These are phyloP conservation scores for Neoascia interrupta DNA, from an alignment of 2,888 invertebrate species.

Conservation along the genomic window DNA sequence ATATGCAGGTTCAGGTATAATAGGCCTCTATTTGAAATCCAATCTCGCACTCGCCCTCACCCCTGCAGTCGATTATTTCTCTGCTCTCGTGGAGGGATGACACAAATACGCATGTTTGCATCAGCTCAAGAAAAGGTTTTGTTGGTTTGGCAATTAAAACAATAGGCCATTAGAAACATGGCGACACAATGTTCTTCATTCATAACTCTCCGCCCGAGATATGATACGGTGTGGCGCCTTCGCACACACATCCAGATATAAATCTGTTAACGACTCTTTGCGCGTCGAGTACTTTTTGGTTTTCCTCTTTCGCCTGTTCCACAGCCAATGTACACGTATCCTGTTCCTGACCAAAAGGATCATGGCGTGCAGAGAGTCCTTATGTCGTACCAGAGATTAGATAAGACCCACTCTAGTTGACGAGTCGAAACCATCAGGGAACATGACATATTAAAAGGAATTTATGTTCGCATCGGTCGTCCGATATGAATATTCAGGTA, in stretches of 20 bases:
- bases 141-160: slow-evolving; percentile 66
- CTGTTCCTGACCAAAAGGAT: slow-evolving; percentile 55
- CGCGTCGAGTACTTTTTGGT: slow-evolving; percentile 32
- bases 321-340: too few species aligned
- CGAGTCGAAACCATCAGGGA: slow-evolving; percentile 54
- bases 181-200: slow-evolving; percentile 62
- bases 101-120: slow-evolving; percentile 60
- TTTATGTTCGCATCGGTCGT: slow-evolving; percentile 44
- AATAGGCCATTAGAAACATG: slow-evolving; percentile 64
- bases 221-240: slow-evolving; percentile 65
- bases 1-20: slow-evolving; percentile 44
- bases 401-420: slow-evolving; percentile 48
- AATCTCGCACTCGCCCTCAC: slow-evolving; percentile 35
- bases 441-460: slow-evolving; percentile 65
- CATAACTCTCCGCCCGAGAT: slow-evolving; percentile 60
- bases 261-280: slow-evolving; percentile 65
- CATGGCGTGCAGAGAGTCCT: slow-evolving; percentile 48
- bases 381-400: slow-evolving; percentile 63
- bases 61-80: slow-evolving; percentile 19
- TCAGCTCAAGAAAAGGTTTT: slow-evolving; percentile 54
- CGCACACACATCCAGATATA: slow-evolving; percentile 58
- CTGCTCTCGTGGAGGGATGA: slow-evolving; percentile 35
- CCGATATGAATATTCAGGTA: slow-evolving; percentile 56
- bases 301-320: slow-evolving; percentile 16
- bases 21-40: slow-evolving; percentile 12